Evolutionary conservation across 1,140 invertebrate species (phyloP), one percentile per base, ranked within the genome.

Genomic region (Aphelinus certus): DNA sequence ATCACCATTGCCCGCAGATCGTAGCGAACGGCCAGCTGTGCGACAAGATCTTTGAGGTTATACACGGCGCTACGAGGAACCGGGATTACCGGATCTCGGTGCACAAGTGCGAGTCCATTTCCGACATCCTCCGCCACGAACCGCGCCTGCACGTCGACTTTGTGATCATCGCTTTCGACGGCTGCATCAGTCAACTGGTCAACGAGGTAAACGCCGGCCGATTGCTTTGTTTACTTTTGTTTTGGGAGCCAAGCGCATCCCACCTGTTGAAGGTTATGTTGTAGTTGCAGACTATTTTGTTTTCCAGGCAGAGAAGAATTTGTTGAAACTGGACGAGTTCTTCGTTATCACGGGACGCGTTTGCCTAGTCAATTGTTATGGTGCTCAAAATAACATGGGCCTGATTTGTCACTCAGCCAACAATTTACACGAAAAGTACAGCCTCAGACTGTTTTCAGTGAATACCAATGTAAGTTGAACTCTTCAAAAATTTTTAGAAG

Each of bases 91-190:
- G 74, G 1, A 76, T 86, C 70, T 43, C 66, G 26, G 65, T 87
- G 3, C 85, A 87, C 76, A 81, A 81, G 47, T 83, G 85, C 75
- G 86, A 88, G 76, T 79, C 69, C 6, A 68, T 88, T 60, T 47
- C 47, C 1, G 79, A 85, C 58, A 73, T 86, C 48, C 9, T 80
- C 51, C 49, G 60, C n/a, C 62, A 49, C 0, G 78, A 78, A n/a
- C 58, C 79, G 3, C 72, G 81, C 66, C 49, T 85, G 3, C 73
- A 77, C 42, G 76, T 87, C 26, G 87, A 88, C 78, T 87, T 84
- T 69, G 78, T 88, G 75, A 80, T 88, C 73, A 85, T 88, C 76
- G 81, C 79, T 7, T 83, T 83, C 67, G 84, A 88, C 58, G 81
- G 79, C 43, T 77, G 79, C 75, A 60, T 78, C 1, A 55, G n/a